A percentile compares a stretch with the other conserved stretches of the same genome.
Conservation (phyloP, 2,113 vertebrate genomes). For the Pseudorasbora parva region DNA sequence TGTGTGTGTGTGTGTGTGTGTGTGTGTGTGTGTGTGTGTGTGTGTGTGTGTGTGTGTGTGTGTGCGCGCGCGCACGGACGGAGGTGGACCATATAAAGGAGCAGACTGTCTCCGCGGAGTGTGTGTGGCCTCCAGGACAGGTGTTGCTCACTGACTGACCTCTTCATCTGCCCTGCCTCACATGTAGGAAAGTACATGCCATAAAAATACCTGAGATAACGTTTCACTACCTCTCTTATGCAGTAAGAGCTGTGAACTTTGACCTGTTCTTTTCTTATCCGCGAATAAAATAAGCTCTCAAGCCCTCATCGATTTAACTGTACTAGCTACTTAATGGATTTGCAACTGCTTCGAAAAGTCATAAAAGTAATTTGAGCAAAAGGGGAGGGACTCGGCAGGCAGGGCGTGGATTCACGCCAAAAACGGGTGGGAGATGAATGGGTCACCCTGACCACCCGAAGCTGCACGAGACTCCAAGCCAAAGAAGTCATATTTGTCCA, state of each 20-base stretch:
- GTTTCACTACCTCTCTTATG: conserved; percentile 33
- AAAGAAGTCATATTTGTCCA: conserved; percentile 42
- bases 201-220: conserved; percentile 58
- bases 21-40: too few relatives aligned
- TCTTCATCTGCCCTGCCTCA: conserved; percentile 26
- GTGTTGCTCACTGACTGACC: conserved; percentile 59
- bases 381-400: conserved; percentile 62
- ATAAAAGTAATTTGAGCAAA: conserved; percentile 26
- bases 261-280: not conserved
- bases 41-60: not conserved
- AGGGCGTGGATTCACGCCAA: conserved; percentile 71
- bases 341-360: conserved; percentile 21
- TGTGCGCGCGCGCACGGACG: not conserved
- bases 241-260: not conserved
- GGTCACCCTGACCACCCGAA: conserved; percentile 52
- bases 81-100: not conserved
- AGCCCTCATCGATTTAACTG: conserved; percentile 4
- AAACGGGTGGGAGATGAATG: conserved; percentile 49
- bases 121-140: conserved; percentile 64
- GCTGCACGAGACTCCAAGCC: conserved; percentile 9
- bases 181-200: conserved; percentile 46
- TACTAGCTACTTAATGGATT: not conserved
- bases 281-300: not conserved
- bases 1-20: too few relatives aligned
- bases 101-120: conserved; percentile 60